Evolutionary conservation across 2,888 invertebrate genomes (phyloP), one percentile per base, ranked within the genome.

Genomic region (Endotricha flammealis): DNA sequence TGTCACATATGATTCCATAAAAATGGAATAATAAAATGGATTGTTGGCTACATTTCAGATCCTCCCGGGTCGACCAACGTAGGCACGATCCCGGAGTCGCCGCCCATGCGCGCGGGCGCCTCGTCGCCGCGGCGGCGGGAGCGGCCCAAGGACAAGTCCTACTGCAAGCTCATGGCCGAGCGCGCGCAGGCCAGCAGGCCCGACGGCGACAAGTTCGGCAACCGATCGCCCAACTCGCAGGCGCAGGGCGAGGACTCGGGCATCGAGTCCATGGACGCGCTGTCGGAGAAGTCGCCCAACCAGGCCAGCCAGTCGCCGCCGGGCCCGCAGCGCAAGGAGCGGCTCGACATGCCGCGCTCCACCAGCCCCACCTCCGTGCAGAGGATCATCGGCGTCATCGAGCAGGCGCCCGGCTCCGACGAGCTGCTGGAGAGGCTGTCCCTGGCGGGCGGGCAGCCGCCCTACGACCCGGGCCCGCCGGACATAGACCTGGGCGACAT

Each of bases 221-320:
- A 66, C 48, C 60, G 82, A 33, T 89, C 90, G 10, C 88, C 88
- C 38, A 74, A 73, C 51, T 80, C 82, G 12, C 88, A 88, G 46
- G 86, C 87, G 23, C 92, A 92, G 57, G 95, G 95, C 28, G 96
- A 96, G 66, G 95, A 96, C 75, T 95, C 95, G 38, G 96, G 96
- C 9, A 96, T 96, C 38, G 96, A 96, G 71, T 95, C 95, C 22
- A 95, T 96, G 96, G 96, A 96, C 68, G 95, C 96, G 1, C 77
- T 95, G n/a, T 95, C 95, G 11, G 96, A 96, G 70, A 96, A 96
- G 68, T 94, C 93, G 45, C 94, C 94, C n/a, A 94, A 95, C 73
- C 95, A 95, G 69, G 93, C 94, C 76, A 92, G 89, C 76, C 93
- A 85, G 83, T 94, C 91, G 71, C 94, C 90, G 45, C 88, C 89